Percentiles rank a stretch among this genome's conserved stretches.
These are phyloP conservation scores for Blastomussa wellsi DNA, from an alignment of 92 coral and sea anemone species.

Conservation along the genomic window DNA sequence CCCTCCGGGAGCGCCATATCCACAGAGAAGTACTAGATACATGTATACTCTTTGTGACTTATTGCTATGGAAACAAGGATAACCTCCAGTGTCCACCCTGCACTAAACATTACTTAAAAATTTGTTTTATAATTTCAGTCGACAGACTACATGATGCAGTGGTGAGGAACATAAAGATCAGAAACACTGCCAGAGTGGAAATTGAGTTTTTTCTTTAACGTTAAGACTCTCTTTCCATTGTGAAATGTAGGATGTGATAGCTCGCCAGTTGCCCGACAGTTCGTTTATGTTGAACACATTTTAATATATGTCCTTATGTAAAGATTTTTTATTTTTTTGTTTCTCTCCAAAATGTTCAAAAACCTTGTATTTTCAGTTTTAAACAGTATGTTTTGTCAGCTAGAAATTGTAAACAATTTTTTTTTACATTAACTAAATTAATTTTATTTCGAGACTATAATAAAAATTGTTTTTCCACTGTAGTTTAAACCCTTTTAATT, in stretches of 20 bases:
- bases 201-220: background rate
- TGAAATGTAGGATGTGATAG: background rate
- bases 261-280: background rate
- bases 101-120: too few relatives aligned
- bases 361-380: background rate
- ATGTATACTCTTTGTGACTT: too few relatives aligned
- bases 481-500: background rate
- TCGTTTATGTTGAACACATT: background rate
- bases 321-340: background rate
- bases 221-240: background rate
- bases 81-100: too few relatives aligned
- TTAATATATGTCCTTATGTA: background rate
- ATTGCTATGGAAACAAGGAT: too few relatives aligned
- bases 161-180: slow-evolving; percentile 26
- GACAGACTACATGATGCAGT: slow-evolving; percentile 73
- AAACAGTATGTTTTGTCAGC: background rate
- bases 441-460: background rate
- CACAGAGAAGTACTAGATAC: too few relatives aligned
- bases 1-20: too few relatives aligned
- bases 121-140: slow-evolving; percentile 43
- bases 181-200: background rate
- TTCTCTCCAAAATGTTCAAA: background rate
- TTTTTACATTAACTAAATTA: background rate
- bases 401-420: background rate
- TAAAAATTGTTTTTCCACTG: background rate